A percentile compares a stretch with the other conserved stretches of the same genome.
Evolutionary conservation across 2,113 vertebrate species (phyloP).

Genomic region (Hippocampus mohnikei): DNA sequence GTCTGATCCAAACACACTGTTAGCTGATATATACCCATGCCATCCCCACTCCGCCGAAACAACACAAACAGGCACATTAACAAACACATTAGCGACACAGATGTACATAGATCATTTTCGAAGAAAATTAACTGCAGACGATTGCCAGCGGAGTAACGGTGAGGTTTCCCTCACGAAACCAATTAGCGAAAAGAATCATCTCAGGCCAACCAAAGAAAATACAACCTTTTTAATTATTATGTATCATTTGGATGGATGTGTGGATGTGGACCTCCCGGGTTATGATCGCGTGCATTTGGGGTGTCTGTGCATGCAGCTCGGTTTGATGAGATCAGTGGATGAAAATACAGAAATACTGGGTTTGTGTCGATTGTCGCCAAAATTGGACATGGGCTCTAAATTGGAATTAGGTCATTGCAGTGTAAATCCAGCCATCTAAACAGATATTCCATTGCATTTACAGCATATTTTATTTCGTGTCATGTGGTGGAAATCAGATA

Average conservation of each 20-base stretch:
- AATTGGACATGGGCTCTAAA: neutral
- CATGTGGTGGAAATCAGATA: neutral
- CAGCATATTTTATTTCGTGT: neutral
- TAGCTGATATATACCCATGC: neutral
- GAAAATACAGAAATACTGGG: neutral
- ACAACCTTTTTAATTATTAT: neutral
- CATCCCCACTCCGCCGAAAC: neutral
- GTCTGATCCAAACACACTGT: neutral
- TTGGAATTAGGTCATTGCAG: neutral
- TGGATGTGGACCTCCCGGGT: too few species aligned
- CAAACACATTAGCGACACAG: neutral
- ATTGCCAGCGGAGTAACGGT: neutral
- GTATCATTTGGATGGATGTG: neutral
- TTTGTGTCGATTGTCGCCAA: neutral
- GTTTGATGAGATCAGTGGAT: neutral
- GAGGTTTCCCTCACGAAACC: too few species aligned
- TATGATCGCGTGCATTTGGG: neutral
- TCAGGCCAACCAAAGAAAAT: neutral
- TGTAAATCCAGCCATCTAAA: neutral
- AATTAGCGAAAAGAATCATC: neutral
- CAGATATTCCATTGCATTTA: neutral
- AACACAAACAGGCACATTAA: neutral
- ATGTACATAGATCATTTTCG: neutral
- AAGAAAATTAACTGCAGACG: neutral
- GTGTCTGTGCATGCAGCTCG: neutral